Evolutionary conservation across 2,888 invertebrate species (phyloP), one percentile per base, ranked within the genome.

Genomic region (Drosophila affinis): DNA sequence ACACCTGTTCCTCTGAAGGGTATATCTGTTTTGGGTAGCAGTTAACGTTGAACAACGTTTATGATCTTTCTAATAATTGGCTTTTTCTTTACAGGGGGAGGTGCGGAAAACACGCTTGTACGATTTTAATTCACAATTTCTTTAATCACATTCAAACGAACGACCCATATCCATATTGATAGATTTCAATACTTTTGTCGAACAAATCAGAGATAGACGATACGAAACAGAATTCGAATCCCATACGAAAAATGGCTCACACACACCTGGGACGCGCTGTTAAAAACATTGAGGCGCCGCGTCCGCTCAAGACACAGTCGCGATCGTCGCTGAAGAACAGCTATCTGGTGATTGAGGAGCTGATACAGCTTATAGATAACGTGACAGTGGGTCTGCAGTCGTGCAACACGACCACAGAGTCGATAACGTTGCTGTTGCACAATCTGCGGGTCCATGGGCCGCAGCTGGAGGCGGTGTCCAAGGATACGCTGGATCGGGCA

Each of bases 401-500:
- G 88, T 96, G 96, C 78, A 89, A 91, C 27, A 95, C 95, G 90
- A 95, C 94, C 92, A 95, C 95, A 89, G 95, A 95, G 90, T 95
- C 95, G 90, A 95, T 97, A 89, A 94, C 95, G 65, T 94, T 95
- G 86, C 94, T 97, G 93, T 95, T 96, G 91, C 95, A 96, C 90
- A 96, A 96, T 91, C 93, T 97, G 77, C 97, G 97, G 92, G 94
- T 95, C 48, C 95, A 95, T 91, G 95, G 97, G 74, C 95, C 95
- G 81, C 96, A 96, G 91, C 93, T 97, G 88, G 97, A 97, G 93
- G 94, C 95, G 79, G 93, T 96, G 75, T 97, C 96, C 89, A 96
- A 96, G 93, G 97, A 97, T 92, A 96, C 96, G 89, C 93, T 97
- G 81, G 97, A 97, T 93, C 94, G 95, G 84, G 95, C 95, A 87